Percentiles rank a stretch among this genome's conserved stretches.
Evolutionary conservation across 2,888 invertebrate species (phyloP).

Genomic region (Tenthredo scrophulariae): DNA sequence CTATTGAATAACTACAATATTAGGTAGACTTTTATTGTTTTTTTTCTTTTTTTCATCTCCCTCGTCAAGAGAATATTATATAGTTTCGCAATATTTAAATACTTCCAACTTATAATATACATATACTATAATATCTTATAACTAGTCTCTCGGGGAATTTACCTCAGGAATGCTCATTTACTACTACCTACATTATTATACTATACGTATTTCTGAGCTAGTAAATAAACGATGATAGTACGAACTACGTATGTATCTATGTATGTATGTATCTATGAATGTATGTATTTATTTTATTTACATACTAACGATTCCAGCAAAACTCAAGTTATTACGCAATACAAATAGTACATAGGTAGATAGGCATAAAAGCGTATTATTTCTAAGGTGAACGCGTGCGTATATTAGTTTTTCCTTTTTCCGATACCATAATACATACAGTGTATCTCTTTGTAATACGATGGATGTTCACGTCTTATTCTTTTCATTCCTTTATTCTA

Average conservation of each 20-base stretch:
- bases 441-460: not conserved
- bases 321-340: not conserved
- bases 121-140: not conserved
- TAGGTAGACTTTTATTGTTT: not conserved
- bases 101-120: not conserved
- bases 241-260: not conserved
- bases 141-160: not conserved
- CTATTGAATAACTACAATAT: not conserved
- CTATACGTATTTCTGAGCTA: not conserved
- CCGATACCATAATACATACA: not conserved
- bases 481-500: not conserved
- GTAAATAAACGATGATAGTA: slow-evolving; percentile 4
- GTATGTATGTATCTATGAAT: not conserved
- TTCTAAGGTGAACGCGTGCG: not conserved
- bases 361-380: not conserved
- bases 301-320: not conserved
- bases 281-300: not conserved
- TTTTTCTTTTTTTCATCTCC: not conserved
- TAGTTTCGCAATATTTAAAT: not conserved
- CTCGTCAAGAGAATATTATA: not conserved
- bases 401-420: not conserved
- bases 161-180: slow-evolving; percentile 9
- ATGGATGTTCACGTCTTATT: not conserved
- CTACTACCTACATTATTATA: not conserved
- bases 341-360: not conserved